phyloP scores from a whole-genome alignment of 2,888 invertebrate species.

The Copidosoma aretas region DNA sequence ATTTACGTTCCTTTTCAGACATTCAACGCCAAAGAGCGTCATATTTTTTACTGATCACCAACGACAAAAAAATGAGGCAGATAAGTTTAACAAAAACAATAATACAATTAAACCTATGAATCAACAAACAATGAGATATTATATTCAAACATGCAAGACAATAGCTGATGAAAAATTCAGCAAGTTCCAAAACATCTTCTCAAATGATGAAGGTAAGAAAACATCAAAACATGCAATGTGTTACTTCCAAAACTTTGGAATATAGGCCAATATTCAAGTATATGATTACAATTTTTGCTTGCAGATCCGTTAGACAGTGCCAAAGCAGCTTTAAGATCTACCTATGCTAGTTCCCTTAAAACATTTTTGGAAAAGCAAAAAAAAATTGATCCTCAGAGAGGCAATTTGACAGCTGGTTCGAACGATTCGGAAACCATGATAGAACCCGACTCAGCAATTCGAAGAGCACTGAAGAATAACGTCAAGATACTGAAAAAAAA shows the following conservation, averaged over 20 bases:
- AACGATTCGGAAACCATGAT: conserved; percentile 32
- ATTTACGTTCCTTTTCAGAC: conserved; percentile 5
- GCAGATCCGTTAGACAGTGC: conserved; percentile 29
- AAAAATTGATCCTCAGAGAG: background rate
- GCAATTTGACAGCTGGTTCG: background rate
- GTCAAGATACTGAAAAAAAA: background rate
- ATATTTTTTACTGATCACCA: conserved; percentile 27
- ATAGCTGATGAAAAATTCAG: conserved; percentile 23
- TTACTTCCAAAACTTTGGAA: background rate
- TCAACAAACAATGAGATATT: conserved; percentile 24
- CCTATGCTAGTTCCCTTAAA: conserved; percentile 24
- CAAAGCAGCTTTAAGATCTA: conserved; percentile 27
- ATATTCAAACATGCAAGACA: conserved; percentile 27
- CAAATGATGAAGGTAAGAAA: conserved; percentile 22
- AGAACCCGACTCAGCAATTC: conserved; percentile 38
- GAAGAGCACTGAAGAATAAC: conserved; percentile 34
- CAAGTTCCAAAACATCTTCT: conserved; percentile 6
- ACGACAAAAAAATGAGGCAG: conserved; percentile 18
- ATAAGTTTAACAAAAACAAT: conserved; percentile 5
- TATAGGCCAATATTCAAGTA: background rate
- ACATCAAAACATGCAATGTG: background rate
- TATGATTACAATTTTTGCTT: background rate
- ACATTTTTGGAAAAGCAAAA: conserved; percentile 21
- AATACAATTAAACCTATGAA: conserved; percentile 24
- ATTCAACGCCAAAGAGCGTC: conserved; percentile 35